Conservation (phyloP, 1,140 invertebrate genomes). For the Aphelenchoides fujianensis region DNA sequence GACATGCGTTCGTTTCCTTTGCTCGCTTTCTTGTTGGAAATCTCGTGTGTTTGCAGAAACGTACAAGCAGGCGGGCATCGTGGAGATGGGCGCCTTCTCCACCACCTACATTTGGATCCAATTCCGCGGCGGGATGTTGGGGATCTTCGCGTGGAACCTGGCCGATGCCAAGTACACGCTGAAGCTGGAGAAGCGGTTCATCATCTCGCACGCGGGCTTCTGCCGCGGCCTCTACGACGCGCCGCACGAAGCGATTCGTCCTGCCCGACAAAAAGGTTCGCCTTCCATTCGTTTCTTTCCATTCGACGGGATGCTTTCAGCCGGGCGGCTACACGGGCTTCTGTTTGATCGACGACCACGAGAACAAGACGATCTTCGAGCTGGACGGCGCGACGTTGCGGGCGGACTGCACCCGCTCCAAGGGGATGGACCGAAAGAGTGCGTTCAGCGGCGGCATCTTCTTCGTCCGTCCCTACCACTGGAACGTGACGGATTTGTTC, state of each 20-base stretch:
- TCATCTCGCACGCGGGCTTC: slow-evolving; percentile 9
- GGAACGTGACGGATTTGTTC: neutral
- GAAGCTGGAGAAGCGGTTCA: slow-evolving; percentile 3
- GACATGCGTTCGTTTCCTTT: slow-evolving; percentile 5
- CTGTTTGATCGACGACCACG: slow-evolving; percentile 6
- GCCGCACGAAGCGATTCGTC: slow-evolving; percentile 1
- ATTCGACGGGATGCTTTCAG: neutral
- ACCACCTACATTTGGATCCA: slow-evolving; percentile 18
- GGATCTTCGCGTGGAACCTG: slow-evolving; percentile 7
- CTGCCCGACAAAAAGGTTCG: slow-evolving; percentile 6
- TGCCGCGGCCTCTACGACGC: slow-evolving; percentile 6
- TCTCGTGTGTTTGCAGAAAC: slow-evolving; percentile 4
- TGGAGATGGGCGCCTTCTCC: slow-evolving; percentile 11
- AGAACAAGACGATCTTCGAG: slow-evolving; percentile 18
- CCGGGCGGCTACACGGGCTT: slow-evolving; percentile 10
- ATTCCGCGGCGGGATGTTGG: slow-evolving; percentile 17
- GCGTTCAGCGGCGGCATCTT: neutral
- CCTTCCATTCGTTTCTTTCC: neutral
- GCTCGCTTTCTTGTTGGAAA: no score
- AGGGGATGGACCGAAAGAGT: neutral
- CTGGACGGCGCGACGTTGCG: neutral
- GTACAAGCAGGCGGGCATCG: slow-evolving; percentile 2
- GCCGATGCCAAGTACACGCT: neutral
- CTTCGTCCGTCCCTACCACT: slow-evolving; percentile 4
- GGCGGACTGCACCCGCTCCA: neutral